Conservation (phyloP, 2,797 vertebrate species). For the Syngnathus acus region DNA sequence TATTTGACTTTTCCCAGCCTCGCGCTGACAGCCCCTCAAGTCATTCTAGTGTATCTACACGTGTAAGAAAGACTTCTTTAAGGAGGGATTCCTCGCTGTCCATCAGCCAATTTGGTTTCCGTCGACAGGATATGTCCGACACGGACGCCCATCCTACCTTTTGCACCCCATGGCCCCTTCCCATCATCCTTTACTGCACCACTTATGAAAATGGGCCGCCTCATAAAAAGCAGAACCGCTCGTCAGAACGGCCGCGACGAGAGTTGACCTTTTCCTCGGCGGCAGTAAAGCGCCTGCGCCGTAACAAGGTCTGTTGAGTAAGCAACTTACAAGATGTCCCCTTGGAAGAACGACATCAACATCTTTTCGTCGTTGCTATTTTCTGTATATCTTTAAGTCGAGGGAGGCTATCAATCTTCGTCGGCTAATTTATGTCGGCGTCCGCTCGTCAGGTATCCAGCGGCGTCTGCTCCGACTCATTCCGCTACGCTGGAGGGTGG, state of each 20-base stretch:
- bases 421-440: conserved; percentile 73
- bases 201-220: conserved; percentile 63
- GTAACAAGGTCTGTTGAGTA: conserved; percentile 76
- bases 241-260: conserved; percentile 45
- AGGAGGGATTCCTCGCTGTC: conserved; percentile 23
- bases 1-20: conserved; percentile 69
- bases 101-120: conserved; percentile 4
- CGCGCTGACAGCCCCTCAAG: conserved; percentile 69
- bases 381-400: conserved; percentile 18
- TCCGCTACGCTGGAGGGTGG: conserved; percentile 56
- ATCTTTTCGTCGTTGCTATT: background rate
- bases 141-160: conserved; percentile 5
- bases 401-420: conserved; percentile 72
- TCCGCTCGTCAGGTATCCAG: conserved; percentile 72
- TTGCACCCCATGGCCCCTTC: conserved; percentile 25
- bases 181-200: conserved; percentile 48
- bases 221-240: conserved; percentile 57
- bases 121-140: conserved; percentile 31
- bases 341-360: background rate
- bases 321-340: conserved; percentile 67
- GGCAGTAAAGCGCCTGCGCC: conserved; percentile 51
- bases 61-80: conserved; percentile 56
- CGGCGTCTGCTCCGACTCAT: conserved; percentile 70
- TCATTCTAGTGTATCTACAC: conserved; percentile 69
- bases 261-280: conserved; percentile 65